Evolutionary conservation across 2,113 vertebrate species (phyloP).

Genomic region (Gymnocephalus cernua): DNA sequence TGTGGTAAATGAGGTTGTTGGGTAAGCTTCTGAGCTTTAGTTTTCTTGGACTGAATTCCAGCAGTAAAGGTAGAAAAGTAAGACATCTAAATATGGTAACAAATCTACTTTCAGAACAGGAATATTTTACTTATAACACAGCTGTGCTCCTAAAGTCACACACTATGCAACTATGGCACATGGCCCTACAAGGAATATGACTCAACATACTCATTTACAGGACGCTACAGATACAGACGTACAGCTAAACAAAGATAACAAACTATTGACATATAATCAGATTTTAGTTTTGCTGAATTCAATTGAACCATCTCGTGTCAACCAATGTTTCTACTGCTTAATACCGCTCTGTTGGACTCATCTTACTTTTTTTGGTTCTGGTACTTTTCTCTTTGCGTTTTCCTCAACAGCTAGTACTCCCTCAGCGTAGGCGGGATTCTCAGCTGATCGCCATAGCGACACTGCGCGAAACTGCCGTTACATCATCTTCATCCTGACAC

Average conservation of each 20-base stretch:
- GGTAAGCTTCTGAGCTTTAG: slow-evolving; percentile 6
- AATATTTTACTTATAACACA: neutral
- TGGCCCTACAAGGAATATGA: neutral
- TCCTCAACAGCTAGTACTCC: too few relatives aligned
- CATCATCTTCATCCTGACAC: too few relatives aligned
- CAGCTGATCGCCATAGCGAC: too few relatives aligned
- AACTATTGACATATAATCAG: neutral
- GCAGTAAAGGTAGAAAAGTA: slow-evolving; percentile 10
- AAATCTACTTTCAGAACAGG: neutral
- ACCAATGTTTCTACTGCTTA: too few relatives aligned
- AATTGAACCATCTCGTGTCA: slow-evolving; percentile 10
- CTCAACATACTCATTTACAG: neutral
- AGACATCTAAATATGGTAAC: neutral
- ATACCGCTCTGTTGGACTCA: too few relatives aligned
- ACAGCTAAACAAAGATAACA: too few relatives aligned
- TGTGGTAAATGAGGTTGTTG: slow-evolving; percentile 23
- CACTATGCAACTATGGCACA: neutral
- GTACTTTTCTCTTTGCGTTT: too few relatives aligned
- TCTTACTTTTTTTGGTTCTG: too few relatives aligned
- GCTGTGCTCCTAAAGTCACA: neutral
- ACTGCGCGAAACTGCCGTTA: too few relatives aligned
- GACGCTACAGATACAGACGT: neutral
- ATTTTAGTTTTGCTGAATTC: neutral
- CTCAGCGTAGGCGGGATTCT: too few relatives aligned
- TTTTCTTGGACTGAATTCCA: slow-evolving; percentile 13